Evolutionary conservation across 1,140 invertebrate genomes (phyloP), one percentile per base, ranked within the genome.

Genomic region (Nasonia giraulti): DNA sequence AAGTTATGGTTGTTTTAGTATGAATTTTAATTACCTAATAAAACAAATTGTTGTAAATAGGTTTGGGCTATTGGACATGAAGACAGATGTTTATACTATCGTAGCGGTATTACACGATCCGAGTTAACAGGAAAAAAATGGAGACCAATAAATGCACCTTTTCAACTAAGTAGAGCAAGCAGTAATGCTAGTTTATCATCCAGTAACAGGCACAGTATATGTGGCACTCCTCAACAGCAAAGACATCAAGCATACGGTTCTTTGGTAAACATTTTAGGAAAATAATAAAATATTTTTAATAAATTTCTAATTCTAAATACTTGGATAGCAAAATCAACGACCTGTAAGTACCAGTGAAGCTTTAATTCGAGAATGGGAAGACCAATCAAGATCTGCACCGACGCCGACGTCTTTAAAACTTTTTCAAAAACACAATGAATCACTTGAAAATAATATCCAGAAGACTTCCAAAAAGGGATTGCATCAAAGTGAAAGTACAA

Each of bases 111-210:
- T 0, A 95, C 94, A 27, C 90, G 94, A 4, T 94, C 95, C 3
- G 97, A 98, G 92, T 94, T 97, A 73, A 97, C 96, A 73, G 98
- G 98, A 2, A 97, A 97, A 91, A 96, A 96, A 87, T 98, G 98
- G 98, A 94, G 95, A 88, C 92, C 94, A 79, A 93, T 97, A 62
- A 95, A 96, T 89, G 96, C 96, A 23, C 95, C 96, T 47, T 94
- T 96, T 90, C 96, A 97, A 92, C 92, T 97, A 31, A 97, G 96
- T 89, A 94, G 96, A 87, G 96, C 96, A 71, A 96, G 96, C 88
- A 97, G 96, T 90, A 96, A 95, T 86, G 95, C 96, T 31, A 95
- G 94, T 90, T 89, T 95, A 74, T 92, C 92, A 50, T 93, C 93
- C 40, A 94, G 91, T 83, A 93, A 93, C 79, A 91, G 93, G 79